Percentiles rank a stretch among this genome's conserved stretches.
These are phyloP conservation scores for Geopemphigus sp. DNA, from an alignment of 1,140 invertebrate genomes.

Conservation along the genomic window DNA sequence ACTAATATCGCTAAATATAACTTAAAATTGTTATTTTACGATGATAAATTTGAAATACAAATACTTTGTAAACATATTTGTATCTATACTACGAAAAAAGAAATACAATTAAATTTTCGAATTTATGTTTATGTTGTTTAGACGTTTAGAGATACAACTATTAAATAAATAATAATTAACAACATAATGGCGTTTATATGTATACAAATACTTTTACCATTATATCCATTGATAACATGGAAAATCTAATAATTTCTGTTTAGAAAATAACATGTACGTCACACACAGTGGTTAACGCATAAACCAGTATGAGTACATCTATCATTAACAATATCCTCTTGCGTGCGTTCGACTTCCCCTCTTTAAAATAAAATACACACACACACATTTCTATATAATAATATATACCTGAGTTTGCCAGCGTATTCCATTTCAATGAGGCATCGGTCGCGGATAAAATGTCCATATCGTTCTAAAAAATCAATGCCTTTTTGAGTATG, in stretches of 20 bases:
- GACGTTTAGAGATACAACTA: no score
- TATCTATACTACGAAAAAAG: no score
- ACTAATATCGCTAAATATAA: no score
- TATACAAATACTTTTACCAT: no score
- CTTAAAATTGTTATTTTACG: no score
- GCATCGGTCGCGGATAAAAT: constrained; percentile 91
- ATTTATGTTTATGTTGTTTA: no score
- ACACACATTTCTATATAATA: background rate
- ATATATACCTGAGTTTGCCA: constrained; percentile 81
- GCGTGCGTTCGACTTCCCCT: background rate
- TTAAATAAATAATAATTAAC: no score
- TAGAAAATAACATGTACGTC: background rate
- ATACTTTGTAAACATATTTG: no score
- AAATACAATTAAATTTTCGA: no score
- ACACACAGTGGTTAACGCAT: background rate
- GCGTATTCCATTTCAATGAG: constrained; percentile 96
- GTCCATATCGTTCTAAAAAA: constrained; percentile 91
- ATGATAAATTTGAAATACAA: no score
- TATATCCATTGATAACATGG: background rate
- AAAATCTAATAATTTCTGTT: background rate
- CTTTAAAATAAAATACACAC: background rate
- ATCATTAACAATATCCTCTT: background rate
- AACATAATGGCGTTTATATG: no score
- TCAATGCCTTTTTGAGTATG: constrained; percentile 98
- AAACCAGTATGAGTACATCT: background rate